Conservation (phyloP, 2,797 vertebrate species). For the Epinephelus awoara region DNA sequence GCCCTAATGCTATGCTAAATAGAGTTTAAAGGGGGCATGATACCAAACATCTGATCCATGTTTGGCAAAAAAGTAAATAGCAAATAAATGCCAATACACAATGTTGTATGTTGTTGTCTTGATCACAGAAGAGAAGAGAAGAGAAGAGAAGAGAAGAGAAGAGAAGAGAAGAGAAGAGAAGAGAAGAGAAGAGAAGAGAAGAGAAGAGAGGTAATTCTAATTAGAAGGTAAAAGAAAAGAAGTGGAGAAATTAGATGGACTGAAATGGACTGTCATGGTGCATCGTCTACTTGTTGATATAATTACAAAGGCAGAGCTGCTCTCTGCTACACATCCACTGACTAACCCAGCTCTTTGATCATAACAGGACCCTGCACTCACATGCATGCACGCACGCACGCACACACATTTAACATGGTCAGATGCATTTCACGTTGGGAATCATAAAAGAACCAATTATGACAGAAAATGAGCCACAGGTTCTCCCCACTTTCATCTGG, state of each 20-base stretch:
- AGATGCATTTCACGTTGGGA: conserved; percentile 59
- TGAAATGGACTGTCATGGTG: conserved; percentile 35
- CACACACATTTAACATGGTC: conserved; percentile 56
- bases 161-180: too few species aligned
- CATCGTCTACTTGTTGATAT: conserved; percentile 37
- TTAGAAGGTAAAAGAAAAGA: conserved; percentile 33
- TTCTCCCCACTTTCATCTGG: conserved; percentile 49
- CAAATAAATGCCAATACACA: background rate
- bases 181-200: too few species aligned
- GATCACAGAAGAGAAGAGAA: background rate
- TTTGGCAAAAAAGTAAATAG: conserved; percentile 5
- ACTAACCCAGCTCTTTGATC: conserved; percentile 67
- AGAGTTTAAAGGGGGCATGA: conserved; percentile 39
- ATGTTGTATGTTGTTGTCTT: background rate
- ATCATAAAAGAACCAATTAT: conserved; percentile 70
- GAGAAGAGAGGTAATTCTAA: conserved; percentile 2
- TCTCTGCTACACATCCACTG: conserved; percentile 33
- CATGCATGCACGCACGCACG: background rate
- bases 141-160: background rate
- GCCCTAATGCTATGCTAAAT: conserved; percentile 53
- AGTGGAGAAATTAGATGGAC: conserved; percentile 15
- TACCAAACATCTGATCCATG: conserved; percentile 24
- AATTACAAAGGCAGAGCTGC: conserved; percentile 56
- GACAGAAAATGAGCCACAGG: conserved; percentile 62
- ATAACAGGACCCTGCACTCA: conserved; percentile 31